Evolutionary conservation across 2,797 vertebrate genomes (phyloP), one percentile per base, ranked within the genome.

Genomic region (Melanitta fusca): DNA sequence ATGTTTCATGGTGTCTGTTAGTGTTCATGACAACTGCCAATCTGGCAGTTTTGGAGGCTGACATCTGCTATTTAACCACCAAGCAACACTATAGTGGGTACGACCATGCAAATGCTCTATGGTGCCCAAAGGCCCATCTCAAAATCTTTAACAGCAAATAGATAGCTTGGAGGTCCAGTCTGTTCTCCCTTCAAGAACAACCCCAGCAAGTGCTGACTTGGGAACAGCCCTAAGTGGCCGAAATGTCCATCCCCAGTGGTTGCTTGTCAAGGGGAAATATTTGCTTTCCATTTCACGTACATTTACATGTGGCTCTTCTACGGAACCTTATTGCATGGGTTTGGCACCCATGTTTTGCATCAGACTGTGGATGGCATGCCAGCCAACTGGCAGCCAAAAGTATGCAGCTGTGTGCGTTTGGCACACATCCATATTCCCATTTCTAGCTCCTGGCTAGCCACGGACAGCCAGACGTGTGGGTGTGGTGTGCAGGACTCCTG

Each of bases 381-480:
- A 89, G 5, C 21, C 30, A 9, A 30, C 75, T 51, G 71, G 68
- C 85, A 96, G 61, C 36, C 24, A 61, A 82, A 65, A 0, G 0
- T 16, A 51, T 12, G 88, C 86, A 95, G 71, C 88, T 94, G 65
- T 74, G 71, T 39, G 56, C 2, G 2, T 73, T 71, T 93, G 88
- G 74, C 45, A 5, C 16, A 36, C 14, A 68, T 30, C 77, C 68
- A 3, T 34, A 24, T 47, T 80, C 78, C 74, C 62, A 36, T 51
- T 78, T 80, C 54, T 54, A 14, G 27, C 57, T 87, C 49, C 65
- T 56, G 43, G 71, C 82, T 25, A 39, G 34, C 58, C 43, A 47
- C 8, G 57, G 24, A 34, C 19, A 2, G 5, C 68, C 47, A 54
- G 64, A 80, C 0, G 0, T 0, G 0, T 57, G 0, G 0, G 43